These are phyloP conservation scores for Pocillopora verrucosa DNA, from an alignment of 64 coral and sea anemone genomes.

Conservation along the genomic window DNA sequence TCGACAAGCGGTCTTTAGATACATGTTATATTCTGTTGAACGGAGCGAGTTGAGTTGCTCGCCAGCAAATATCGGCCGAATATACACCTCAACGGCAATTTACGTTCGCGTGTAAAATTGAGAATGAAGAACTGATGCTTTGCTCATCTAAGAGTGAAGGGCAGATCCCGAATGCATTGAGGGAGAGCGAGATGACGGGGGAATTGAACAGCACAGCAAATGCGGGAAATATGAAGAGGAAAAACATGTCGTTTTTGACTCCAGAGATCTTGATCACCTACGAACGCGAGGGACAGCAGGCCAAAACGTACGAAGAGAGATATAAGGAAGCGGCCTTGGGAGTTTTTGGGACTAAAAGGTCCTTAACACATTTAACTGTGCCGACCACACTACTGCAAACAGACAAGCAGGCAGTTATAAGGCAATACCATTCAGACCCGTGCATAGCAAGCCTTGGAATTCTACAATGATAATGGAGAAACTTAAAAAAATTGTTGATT, in stretches of 20 bases:
- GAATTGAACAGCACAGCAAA: not conserved
- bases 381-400: constrained; percentile 21
- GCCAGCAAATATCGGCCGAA: not conserved
- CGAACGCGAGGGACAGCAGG: constrained; percentile 37
- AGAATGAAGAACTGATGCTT: constrained; percentile 18
- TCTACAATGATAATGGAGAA: constrained; percentile 18
- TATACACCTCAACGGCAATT: not conserved
- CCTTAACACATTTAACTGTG: constrained; percentile 18
- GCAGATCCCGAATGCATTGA: constrained; percentile 28
- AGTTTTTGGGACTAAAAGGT: constrained; percentile 49
- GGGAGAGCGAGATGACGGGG: not conserved
- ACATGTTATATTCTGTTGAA: not conserved
- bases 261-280: constrained; percentile 58
- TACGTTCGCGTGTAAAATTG: not conserved
- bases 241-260: constrained; percentile 42
- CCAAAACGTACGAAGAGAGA: constrained; percentile 30
- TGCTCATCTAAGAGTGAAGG: constrained; percentile 43
- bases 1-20: not conserved
- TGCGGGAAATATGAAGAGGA: not conserved
- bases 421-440: constrained; percentile 69
- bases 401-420: constrained; percentile 51
- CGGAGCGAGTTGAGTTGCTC: not conserved
- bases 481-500: not conserved
- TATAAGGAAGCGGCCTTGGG: constrained; percentile 55
- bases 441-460: constrained; percentile 63